Evolutionary conservation across 37 sponge, comb jelly and placozoan species (phyloP).

Genomic region (Spongilla lacustris): DNA sequence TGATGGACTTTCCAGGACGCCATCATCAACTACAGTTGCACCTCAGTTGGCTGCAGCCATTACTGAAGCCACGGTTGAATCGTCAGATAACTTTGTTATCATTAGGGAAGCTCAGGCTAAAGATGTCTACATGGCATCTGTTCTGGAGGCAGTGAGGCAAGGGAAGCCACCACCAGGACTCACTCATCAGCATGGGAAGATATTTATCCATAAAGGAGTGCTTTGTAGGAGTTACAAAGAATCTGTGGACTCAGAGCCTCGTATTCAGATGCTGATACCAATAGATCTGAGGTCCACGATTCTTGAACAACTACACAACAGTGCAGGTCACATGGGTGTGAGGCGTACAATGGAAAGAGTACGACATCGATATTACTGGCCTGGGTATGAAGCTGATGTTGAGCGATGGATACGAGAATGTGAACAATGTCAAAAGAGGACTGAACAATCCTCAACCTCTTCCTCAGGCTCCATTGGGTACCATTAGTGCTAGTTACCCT

Average conservation of each 20-base stretch:
- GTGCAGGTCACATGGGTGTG: slow-evolving; percentile 20
- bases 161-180: too few relatives aligned
- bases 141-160: too few relatives aligned
- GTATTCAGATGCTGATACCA: slow-evolving; percentile 9
- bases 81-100: background rate
- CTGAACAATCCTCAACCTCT: slow-evolving; percentile 15
- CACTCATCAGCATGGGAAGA: background rate
- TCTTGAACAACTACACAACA: slow-evolving; percentile 10
- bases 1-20: slow-evolving; percentile 16
- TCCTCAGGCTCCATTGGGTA: slow-evolving; percentile 21
- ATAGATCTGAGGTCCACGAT: background rate
- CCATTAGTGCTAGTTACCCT: slow-evolving; percentile 8
- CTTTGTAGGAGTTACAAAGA: background rate
- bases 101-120: background rate
- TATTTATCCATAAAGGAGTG: background rate
- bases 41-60: background rate
- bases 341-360: slow-evolving; percentile 9
- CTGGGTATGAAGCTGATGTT: slow-evolving; percentile 7
- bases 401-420: slow-evolving; percentile 5
- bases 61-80: background rate
- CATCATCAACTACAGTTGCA: background rate
- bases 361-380: slow-evolving; percentile 20
- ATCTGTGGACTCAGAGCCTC: background rate
- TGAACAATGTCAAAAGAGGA: too few relatives aligned
- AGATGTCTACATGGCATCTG: background rate